phyloP scores from a whole-genome alignment of 2,113 vertebrate genomes.

The Aptenodytes patagonicus region DNA sequence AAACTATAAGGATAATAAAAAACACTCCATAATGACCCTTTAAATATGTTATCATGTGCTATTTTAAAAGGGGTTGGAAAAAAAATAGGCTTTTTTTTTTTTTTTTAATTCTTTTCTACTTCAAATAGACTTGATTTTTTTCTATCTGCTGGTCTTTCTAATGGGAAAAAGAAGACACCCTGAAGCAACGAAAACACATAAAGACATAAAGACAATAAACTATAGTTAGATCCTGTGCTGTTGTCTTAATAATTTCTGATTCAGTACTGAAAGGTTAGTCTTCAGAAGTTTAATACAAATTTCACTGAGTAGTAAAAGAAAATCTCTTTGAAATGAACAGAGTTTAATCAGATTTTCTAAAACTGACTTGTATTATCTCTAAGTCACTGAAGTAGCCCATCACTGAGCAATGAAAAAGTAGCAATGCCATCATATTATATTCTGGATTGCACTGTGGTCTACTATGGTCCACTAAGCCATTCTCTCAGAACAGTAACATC shows the following conservation, averaged over 20 bases:
- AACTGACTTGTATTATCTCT: not conserved
- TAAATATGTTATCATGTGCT: not conserved
- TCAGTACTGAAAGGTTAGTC: not conserved
- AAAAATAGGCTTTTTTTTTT: not conserved
- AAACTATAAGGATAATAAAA: not conserved
- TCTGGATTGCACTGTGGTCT: not conserved
- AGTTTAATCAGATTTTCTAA: not conserved
- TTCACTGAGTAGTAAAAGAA: not conserved
- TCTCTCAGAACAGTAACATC: not conserved
- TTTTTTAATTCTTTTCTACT: not conserved
- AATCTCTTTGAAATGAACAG: not conserved
- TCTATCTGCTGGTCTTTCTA: not conserved
- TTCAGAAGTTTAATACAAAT: not conserved
- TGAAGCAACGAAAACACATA: not conserved
- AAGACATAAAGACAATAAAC: not conserved
- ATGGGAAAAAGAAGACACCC: not conserved
- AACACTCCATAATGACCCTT: accelerated
- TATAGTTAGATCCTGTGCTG: not conserved
- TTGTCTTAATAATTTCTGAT: not conserved
- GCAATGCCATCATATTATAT: not conserved
- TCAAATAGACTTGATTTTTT: not conserved
- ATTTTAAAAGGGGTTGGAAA: not conserved
- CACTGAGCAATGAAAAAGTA: not conserved
- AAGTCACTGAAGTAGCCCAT: not conserved
- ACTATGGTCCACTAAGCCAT: not conserved